Percentiles rank a stretch among this genome's conserved stretches.
Evolutionary conservation across 2,113 vertebrate species (phyloP).

Genomic region (Mobula birostris): DNA sequence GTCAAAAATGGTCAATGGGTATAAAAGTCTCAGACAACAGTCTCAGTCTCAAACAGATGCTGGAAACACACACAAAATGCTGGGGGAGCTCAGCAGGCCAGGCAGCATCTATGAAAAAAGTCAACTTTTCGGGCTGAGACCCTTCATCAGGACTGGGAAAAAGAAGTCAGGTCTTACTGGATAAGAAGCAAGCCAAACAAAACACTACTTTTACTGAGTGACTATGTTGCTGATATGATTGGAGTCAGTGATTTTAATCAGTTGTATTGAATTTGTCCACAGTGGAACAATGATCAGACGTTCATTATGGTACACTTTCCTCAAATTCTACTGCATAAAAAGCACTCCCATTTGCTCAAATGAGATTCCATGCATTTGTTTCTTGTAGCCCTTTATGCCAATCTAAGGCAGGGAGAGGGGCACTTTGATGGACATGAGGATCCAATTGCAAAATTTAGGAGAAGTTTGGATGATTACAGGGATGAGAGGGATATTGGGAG

Average conservation of each 20-base stretch:
- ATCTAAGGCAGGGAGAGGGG: neutral
- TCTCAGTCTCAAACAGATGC: too few species aligned
- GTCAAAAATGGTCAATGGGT: neutral
- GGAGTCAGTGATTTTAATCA: neutral
- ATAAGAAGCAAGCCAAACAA: neutral
- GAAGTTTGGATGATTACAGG: too few species aligned
- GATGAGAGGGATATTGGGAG: too few species aligned
- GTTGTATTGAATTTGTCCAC: neutral
- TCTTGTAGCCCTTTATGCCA: neutral
- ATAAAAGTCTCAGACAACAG: neutral
- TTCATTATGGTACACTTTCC: too few species aligned
- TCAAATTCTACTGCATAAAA: neutral
- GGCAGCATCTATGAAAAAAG: too few species aligned
- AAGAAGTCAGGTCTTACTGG: neutral
- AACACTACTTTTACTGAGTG: neutral
- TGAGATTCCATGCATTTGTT: neutral
- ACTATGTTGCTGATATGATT: neutral
- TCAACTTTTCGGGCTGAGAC: too few species aligned
- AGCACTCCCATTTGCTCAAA: neutral
- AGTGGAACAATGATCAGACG: neutral
- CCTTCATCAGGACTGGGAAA: too few species aligned
- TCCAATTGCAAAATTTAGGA: too few species aligned
- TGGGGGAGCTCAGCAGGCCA: too few species aligned
- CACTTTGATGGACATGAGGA: neutral
- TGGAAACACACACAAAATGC: too few species aligned